Evolutionary conservation across 2,888 invertebrate species (phyloP), one percentile per base, ranked within the genome.

Genomic region (Pantelozetes paolii): DNA sequence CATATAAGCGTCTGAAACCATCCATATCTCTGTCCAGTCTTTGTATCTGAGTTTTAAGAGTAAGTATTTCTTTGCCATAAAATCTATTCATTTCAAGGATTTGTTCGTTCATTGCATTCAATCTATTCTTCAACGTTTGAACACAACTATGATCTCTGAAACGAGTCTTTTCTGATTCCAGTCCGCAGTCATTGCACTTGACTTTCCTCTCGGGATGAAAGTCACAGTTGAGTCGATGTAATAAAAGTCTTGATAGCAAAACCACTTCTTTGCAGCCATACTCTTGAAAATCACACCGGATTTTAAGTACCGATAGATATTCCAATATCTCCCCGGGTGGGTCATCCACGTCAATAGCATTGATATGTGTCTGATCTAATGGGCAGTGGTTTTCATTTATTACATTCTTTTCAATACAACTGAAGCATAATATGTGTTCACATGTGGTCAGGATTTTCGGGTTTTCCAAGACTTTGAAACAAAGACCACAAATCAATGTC

Each of bases 351-450:
- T 42, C 13, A 3, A 45, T 26, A 1, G 69, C 40, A 13, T 69
- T 45, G 5, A 45, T 42, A 1, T 23, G 3, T 20, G 23, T 69
- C 6, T 69, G 69, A 45, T 69, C 69, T 11, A 69, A 69, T 28
- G 69, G 69, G 42, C 69, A 69, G 15, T 42, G 26, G 15, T 69
- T 69, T 69, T 20, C 69, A 45, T 45, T 69, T 8, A 69, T 69
- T 9, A 69, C 23, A 45, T 15, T 23, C 18, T 69, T 69, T 26
- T 69, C 69, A 45, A 69, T 69, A 45, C 69, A 69, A 45, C 2
- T 9, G 28, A 69, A 69, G n/a, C 69, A 69, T 15, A 69, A 45
- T 42, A 69, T 42, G 9, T 69, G 69, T 26, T 42, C 18, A 26
- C 69, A 69, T 2, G 40, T 28, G 26, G 15, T 69, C 42, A 69